Conservation (phyloP, 2,113 vertebrate genomes). For the Pelecanus crispus region DNA sequence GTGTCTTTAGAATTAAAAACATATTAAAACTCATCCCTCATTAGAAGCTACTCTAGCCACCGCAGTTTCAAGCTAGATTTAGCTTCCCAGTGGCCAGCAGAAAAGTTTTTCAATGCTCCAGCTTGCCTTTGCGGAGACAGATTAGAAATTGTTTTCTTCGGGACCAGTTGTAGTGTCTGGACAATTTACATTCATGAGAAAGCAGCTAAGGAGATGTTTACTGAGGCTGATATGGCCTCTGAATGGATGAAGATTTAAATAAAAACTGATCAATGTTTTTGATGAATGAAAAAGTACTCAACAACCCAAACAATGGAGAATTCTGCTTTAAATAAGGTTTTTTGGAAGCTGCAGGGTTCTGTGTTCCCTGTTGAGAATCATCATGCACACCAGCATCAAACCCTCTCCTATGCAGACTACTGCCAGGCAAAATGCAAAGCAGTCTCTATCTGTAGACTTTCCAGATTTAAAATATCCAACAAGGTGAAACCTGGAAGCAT, state of each 20-base stretch:
- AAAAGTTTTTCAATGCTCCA: background rate
- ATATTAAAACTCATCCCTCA: background rate
- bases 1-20: background rate
- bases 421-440: background rate
- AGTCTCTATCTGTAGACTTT: background rate
- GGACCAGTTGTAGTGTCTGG: background rate
- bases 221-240: background rate
- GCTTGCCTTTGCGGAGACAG: background rate
- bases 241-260: constrained; percentile 25
- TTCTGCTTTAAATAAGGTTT: background rate
- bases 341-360: background rate
- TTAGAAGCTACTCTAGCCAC: background rate
- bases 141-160: background rate
- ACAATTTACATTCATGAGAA: background rate
- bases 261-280: constrained; percentile 40
- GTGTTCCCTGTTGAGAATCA: background rate
- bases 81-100: background rate
- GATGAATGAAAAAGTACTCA: constrained; percentile 17
- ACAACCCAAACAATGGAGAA: background rate
- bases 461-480: background rate
- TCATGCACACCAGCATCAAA: background rate
- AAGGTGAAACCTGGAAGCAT: background rate
- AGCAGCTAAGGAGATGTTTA: background rate
- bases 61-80: background rate
- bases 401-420: background rate